Evolutionary conservation across 2,888 invertebrate species (phyloP), one percentile per base, ranked within the genome.

Genomic region (Actias luna): DNA sequence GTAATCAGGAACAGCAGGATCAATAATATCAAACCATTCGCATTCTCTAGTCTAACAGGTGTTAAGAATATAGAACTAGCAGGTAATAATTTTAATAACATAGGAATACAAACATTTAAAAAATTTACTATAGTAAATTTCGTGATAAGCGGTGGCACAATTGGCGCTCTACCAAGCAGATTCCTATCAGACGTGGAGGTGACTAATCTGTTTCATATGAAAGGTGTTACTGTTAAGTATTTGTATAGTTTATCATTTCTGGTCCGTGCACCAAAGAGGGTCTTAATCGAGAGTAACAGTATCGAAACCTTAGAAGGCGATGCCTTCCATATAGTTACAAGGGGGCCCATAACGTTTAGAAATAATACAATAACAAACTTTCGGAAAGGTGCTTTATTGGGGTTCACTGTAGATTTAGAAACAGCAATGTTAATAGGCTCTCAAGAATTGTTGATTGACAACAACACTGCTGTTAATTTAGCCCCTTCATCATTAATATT

Each of bases 31-130:
- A 93, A 93, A 72, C 94, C 96, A 0, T 96, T 95, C 81, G 96
- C 96, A 0, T 96, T 97, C 79, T 95, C 96, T 65, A 96, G 95
- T 80, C 93, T 96, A 55, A 91, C 93, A 58, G 94, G 94, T 71
- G 94, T 94, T 60, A 94, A 95, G 71, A 93, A 92, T 60, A 92
- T 97, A 64, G 94, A 94, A 69, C 87, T 97, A 68, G 91, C 89
- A 36, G 93, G 95, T 72, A 95, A 95, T 63, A 80, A 82, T 2
- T 92, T 96, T 57, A 89, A 93, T 52, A 93, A 89, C 59, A 93
- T 96, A 58, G 95, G 95, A 70, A 93, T 93, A 50, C 94, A 97
- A 85, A 94, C 96, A 2, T 96, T 97, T 76, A 97, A 97, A 77
- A 96, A 96, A 84, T 96, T 97, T 77, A 94, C 94, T 31, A 94